These are phyloP conservation scores for Zaprionus lachaisei DNA, from an alignment of 1,140 invertebrate species.

Conservation along the genomic window DNA sequence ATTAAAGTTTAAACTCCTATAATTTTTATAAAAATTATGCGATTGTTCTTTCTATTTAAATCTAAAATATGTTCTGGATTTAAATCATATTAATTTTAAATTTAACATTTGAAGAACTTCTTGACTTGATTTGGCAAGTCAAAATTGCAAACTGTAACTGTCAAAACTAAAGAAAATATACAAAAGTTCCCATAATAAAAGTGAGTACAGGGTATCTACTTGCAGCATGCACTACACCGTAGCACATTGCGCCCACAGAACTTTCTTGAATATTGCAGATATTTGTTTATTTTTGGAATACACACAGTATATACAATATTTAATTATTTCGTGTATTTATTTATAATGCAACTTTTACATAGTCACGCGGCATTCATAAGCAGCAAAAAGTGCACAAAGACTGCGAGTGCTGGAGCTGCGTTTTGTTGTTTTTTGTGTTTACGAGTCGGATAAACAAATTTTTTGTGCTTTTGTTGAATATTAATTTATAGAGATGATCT, in stretches of 20 bases:
- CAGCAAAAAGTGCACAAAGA: conserved; percentile 8
- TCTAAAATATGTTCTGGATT: too few species aligned
- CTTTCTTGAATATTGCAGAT: background rate
- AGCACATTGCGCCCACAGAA: background rate
- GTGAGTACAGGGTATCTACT: background rate
- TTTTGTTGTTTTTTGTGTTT: conserved; percentile 29
- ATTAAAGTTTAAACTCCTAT: too few species aligned
- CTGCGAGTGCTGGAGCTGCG: background rate
- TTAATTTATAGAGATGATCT: conserved; percentile 66
- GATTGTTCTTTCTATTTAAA: too few species aligned
- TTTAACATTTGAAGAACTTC: too few species aligned
- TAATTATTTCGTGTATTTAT: conserved; percentile 34
- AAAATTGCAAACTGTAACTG: too few species aligned
- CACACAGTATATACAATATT: conserved; percentile 1
- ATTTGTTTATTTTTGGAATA: conserved; percentile 11
- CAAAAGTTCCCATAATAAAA: too few species aligned
- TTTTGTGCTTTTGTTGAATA: conserved; percentile 16
- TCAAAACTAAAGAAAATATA: too few species aligned
- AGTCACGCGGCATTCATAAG: conserved; percentile 19
- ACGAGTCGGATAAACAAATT: conserved; percentile 53
- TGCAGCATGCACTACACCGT: background rate
- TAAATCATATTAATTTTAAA: too few species aligned
- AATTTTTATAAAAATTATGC: too few species aligned
- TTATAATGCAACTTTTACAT: conserved; percentile 25
- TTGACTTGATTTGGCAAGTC: too few species aligned